Conservation (phyloP, 2,797 vertebrate genomes). For the Danio tinwini region DNA sequence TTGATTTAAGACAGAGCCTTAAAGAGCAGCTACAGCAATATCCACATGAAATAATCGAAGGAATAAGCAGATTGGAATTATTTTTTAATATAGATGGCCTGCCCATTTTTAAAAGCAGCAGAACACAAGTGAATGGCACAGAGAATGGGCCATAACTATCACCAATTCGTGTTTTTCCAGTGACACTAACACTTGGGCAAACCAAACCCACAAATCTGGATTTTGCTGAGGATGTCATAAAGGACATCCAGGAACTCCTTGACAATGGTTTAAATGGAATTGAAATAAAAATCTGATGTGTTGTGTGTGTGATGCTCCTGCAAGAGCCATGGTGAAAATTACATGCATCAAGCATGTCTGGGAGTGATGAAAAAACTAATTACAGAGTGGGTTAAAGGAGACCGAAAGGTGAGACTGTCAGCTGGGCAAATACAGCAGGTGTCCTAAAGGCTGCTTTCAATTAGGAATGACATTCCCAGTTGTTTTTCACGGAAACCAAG, state of each 20-base stretch:
- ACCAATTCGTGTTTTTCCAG: constrained; percentile 4
- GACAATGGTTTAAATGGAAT: constrained; percentile 8
- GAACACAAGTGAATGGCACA: neutral
- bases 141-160: constrained; percentile 4
- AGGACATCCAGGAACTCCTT: neutral
- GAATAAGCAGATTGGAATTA: neutral
- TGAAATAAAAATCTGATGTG: neutral
- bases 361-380: constrained; percentile 1
- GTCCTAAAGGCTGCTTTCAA: neutral
- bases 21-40: neutral
- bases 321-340: constrained; percentile 7
- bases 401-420: constrained; percentile 2
- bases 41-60: neutral
- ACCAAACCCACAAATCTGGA: constrained; percentile 17
- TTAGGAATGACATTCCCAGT: neutral
- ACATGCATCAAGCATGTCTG: constrained; percentile 7
- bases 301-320: constrained; percentile 3
- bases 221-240: neutral
- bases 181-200: neutral
- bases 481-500: constrained; percentile 1
- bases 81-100: constrained; percentile 4
- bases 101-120: neutral
- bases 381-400: constrained; percentile 8
- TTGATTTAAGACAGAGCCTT: neutral
- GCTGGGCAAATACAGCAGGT: neutral